A percentile compares a stretch with the other conserved stretches of the same genome.
These are phyloP conservation scores for Coreoperca whiteheadi DNA, from an alignment of 2,113 vertebrate genomes.

Conservation along the genomic window DNA sequence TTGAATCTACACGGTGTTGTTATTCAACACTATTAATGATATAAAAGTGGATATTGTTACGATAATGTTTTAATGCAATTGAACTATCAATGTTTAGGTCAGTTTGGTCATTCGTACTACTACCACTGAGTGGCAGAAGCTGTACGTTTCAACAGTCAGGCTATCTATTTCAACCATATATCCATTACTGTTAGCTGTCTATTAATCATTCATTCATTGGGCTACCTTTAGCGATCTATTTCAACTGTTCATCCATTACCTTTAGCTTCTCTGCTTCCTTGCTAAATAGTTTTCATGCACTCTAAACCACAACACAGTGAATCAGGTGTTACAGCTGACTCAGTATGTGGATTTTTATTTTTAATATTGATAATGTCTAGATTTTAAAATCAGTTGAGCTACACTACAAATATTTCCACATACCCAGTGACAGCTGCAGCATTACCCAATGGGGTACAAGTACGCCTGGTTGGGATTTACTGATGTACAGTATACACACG, in stretches of 20 bases:
- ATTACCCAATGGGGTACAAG: neutral
- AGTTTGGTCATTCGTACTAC: neutral
- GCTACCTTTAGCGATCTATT: neutral
- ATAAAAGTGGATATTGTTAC: neutral
- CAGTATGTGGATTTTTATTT: neutral
- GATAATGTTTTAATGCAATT: neutral
- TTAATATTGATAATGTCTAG: too few relatives aligned
- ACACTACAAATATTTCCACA: neutral
- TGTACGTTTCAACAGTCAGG: neutral
- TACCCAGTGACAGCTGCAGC: neutral
- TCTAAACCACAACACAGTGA: neutral
- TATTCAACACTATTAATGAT: neutral
- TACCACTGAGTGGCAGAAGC: neutral
- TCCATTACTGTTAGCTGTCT: too few relatives aligned
- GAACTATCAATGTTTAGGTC: neutral
- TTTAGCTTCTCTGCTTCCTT: neutral
- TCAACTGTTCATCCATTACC: neutral
- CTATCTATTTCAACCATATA: too few relatives aligned
- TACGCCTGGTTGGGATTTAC: neutral
- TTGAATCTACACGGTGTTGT: neutral
- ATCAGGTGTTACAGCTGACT: too few relatives aligned
- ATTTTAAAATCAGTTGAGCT: neutral
- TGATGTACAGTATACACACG: neutral
- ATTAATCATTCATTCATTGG: too few relatives aligned
- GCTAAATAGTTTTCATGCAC: neutral